Conservation (phyloP, 2,113 vertebrate genomes). For the Pygoscelis adeliae region DNA sequence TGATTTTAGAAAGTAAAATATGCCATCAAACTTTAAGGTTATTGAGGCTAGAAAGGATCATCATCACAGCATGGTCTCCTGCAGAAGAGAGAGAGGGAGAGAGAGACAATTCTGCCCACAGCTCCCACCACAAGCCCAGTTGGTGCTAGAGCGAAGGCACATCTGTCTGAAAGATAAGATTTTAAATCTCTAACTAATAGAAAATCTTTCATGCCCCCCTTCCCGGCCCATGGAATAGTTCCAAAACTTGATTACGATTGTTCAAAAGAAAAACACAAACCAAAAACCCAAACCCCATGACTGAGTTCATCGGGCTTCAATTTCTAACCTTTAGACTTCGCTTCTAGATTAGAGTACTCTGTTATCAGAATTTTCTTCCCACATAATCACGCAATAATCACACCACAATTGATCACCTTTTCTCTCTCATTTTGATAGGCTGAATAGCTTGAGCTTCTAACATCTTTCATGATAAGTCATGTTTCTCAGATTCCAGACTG, state of each 20-base stretch:
- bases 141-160: not conserved
- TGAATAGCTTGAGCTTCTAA: not conserved
- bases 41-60: not conserved
- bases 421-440: not conserved
- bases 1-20: not conserved
- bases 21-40: not conserved
- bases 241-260: not conserved
- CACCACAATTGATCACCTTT: not conserved
- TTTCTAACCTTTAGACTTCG: not conserved
- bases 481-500: not conserved
- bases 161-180: not conserved
- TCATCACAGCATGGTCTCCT: not conserved
- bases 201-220: not conserved
- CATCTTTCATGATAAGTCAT: not conserved
- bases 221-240: not conserved
- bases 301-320: not conserved
- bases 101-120: not conserved
- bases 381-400: not conserved
- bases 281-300: not conserved
- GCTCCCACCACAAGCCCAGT: not conserved
- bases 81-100: not conserved
- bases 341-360: not conserved
- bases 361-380: not conserved
- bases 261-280: not conserved
- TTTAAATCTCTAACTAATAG: not conserved